Conservation (phyloP, 2,797 vertebrate genomes). For the Jordanella pulchra region DNA sequence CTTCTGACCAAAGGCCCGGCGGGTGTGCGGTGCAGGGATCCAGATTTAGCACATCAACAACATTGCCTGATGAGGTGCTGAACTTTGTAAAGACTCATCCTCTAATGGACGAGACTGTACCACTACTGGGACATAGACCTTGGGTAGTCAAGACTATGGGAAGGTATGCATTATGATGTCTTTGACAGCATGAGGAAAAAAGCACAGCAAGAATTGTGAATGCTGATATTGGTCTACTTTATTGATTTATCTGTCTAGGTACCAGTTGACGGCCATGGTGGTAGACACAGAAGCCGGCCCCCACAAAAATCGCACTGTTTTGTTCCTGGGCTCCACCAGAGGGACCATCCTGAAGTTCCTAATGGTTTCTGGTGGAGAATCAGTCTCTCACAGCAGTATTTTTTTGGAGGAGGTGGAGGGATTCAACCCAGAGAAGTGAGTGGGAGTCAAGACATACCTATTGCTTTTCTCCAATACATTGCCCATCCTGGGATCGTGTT, state of each 20-base stretch:
- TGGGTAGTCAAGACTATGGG: slow-evolving; percentile 95
- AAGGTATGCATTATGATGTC: slow-evolving; percentile 74
- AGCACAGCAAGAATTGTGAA: slow-evolving; percentile 1
- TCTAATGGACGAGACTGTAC: slow-evolving; percentile 94
- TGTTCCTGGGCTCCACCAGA: slow-evolving; percentile 92
- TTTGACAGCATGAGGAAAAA: not conserved
- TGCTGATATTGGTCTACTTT: slow-evolving; percentile 12
- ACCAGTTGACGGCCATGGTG: slow-evolving; percentile 90
- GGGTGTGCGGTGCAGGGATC: slow-evolving; percentile 90
- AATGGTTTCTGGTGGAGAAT: slow-evolving; percentile 81
- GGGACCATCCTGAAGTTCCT: slow-evolving; percentile 95
- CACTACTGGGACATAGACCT: slow-evolving; percentile 87
- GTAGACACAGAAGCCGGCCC: slow-evolving; percentile 91
- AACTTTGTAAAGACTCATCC: slow-evolving; percentile 97
- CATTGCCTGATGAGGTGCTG: slow-evolving; percentile 93
- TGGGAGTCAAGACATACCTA: slow-evolving; percentile 21
- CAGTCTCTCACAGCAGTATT: slow-evolving; percentile 64
- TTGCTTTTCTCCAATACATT: slow-evolving; percentile 24
- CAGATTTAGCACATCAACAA: slow-evolving; percentile 91
- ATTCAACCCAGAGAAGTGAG: slow-evolving; percentile 91
- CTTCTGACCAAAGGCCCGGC: slow-evolving; percentile 83
- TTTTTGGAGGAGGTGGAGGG: slow-evolving; percentile 96
- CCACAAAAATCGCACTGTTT: slow-evolving; percentile 88
- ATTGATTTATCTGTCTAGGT: slow-evolving; percentile 71
- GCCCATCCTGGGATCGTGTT: slow-evolving; percentile 21